These are phyloP conservation scores for Laticauda laticaudata DNA, from an alignment of 2,113 vertebrate species.

Conservation along the genomic window DNA sequence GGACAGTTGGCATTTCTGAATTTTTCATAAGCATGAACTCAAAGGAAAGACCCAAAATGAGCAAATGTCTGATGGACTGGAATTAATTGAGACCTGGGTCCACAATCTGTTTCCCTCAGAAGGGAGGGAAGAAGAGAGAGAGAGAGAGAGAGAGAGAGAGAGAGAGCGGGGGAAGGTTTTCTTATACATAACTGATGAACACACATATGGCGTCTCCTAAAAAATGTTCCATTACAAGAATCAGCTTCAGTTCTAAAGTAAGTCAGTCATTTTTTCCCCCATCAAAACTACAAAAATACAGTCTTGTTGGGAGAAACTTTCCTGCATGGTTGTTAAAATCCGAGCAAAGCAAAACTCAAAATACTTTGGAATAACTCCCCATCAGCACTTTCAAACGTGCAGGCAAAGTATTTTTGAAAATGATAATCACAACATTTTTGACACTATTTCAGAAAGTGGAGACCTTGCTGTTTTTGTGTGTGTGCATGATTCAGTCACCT, in stretches of 20 bases:
- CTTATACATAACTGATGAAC: slow-evolving; percentile 29
- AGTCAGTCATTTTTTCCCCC: background rate
- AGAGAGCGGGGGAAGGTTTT: background rate
- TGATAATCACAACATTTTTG: background rate
- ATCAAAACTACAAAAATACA: background rate
- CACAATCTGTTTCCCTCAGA: slow-evolving; percentile 60
- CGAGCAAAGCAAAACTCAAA: background rate
- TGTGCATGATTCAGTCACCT: background rate
- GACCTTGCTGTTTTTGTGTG: background rate
- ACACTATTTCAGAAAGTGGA: background rate
- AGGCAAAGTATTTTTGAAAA: background rate
- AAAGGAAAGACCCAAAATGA: slow-evolving; percentile 57
- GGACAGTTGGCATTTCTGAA: slow-evolving; percentile 68
- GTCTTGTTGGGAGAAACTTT: slow-evolving; percentile 27
- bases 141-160: fast-evolving
- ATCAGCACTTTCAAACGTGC: background rate
- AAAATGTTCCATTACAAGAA: background rate
- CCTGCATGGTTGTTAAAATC: slow-evolving; percentile 32
- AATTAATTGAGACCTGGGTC: slow-evolving; percentile 64
- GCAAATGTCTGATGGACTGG: slow-evolving; percentile 54
- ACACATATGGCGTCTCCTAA: slow-evolving; percentile 1
- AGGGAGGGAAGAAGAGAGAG: background rate
- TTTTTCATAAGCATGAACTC: slow-evolving; percentile 66
- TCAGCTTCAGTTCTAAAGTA: slow-evolving; percentile 23
- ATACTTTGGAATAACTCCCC: background rate